These are phyloP conservation scores for Oscheius myriophilus DNA, from an alignment of 2,888 invertebrate species.

Conservation along the genomic window DNA sequence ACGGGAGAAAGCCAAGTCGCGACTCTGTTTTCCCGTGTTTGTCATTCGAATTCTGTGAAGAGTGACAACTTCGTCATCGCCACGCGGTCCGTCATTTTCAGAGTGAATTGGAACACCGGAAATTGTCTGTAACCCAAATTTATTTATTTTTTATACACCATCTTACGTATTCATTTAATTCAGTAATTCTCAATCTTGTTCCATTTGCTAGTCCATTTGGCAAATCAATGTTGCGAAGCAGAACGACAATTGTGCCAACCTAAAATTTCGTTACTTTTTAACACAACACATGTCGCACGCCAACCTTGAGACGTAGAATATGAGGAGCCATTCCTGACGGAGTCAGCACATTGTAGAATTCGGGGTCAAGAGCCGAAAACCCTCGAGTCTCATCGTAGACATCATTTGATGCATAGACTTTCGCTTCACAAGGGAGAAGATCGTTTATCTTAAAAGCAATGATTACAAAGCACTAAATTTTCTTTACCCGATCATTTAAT, in stretches of 20 bases:
- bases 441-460: background rate
- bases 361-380: background rate
- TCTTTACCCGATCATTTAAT: background rate
- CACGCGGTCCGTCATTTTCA: no score
- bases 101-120: no score
- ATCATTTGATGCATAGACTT: background rate
- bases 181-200: background rate
- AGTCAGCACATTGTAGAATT: background rate
- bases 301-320: background rate
- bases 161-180: background rate
- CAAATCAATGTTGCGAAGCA: no score
- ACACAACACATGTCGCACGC: no score
- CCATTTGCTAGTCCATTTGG: background rate
- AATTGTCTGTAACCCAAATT: no score
- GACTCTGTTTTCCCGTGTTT: no score
- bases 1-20: no score
- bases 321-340: slow-evolving; percentile 3
- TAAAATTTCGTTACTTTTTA: no score
- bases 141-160: no score
- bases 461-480: background rate
- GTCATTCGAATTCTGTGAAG: no score
- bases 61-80: no score
- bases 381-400: background rate
- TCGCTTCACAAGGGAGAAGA: background rate
- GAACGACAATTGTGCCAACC: no score